Evolutionary conservation across 2,888 invertebrate genomes (phyloP).

Genomic region (Leucoptera coffeella): DNA sequence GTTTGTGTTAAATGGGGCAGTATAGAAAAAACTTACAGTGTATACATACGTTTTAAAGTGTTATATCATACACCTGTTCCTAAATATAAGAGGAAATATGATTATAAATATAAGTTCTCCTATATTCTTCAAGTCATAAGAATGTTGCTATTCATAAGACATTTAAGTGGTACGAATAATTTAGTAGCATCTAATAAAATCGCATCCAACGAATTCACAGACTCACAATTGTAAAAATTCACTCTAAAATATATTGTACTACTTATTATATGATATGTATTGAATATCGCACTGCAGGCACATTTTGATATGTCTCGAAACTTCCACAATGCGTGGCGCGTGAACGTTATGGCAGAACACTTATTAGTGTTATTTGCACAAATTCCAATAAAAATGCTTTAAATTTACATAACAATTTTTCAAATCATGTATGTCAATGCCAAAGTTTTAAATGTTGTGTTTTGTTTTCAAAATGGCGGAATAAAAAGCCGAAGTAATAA

Average conservation of each 20-base stretch:
- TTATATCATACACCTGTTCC: no score
- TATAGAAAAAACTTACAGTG: no score
- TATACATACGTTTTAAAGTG: no score
- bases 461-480: no score
- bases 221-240: conserved; percentile 18
- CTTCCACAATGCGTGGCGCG: background rate
- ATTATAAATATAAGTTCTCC: conserved; percentile 43
- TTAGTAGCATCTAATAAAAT: conserved; percentile 32
- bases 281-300: conserved; percentile 41
- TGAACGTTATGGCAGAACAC: no score
- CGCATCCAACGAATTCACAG: conserved; percentile 38
- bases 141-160: conserved; percentile 49
- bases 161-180: conserved; percentile 32
- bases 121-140: conserved; percentile 46
- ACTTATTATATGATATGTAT: conserved; percentile 47
- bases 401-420: no score
- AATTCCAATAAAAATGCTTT: no score
- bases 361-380: no score
- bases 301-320: conserved; percentile 44
- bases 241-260: conserved; percentile 28
- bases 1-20: no score
- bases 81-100: conserved; percentile 17
- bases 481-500: no score
- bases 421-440: no score
- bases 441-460: no score